Base-by-base conservation (phyloP, 2,888 invertebrate genomes). In the Pterostichus madidus region DNA sequence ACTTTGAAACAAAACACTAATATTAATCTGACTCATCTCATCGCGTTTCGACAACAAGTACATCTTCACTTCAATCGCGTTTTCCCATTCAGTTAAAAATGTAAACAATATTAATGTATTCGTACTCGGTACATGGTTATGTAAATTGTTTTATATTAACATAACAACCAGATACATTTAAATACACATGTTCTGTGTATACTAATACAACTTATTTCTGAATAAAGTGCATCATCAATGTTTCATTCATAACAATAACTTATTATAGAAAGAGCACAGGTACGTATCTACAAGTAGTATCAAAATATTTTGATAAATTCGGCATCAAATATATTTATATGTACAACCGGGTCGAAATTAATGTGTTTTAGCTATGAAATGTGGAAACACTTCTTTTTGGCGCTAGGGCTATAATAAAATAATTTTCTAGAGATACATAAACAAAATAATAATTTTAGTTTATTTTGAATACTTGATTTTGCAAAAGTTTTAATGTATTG, bases 41-140 rank as follows among this genome's bases (percentile, higher is more conserved):
- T 64, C 35, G 35, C 17, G 59, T 31, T 64, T n/a, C 11, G 64
- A 64, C 17, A 5, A 17, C 32, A 35, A 35, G 64, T 35, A 35
- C 35, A 13, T 64, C 64, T 64, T 35, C 32, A 64, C 64, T 64
- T 13, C 44, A 10, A 71, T 71, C 44, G 44, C 68, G 39, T 44
- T 71, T 71, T 71, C 39, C 35, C 32, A 32, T 15, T 71, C 15
- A 31, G 44, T n/a, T 44, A 75, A 75, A 75, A 75, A 75, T 75
- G 49, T 75, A 52, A 75, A 75, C 75, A 75, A 75, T 75, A 75
- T 75, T 75, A 75, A 75, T 75, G 52, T 52, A 75, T 75, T 75
- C 75, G 24, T 75, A 75, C 75, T 52, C 11, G 31, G 31, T 31
- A 32, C 52, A 44, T 75, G 75, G 52, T 75, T 75, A 75, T 75